Conservation (phyloP, 2,113 vertebrate species). For the Chionomys nivalis region DNA sequence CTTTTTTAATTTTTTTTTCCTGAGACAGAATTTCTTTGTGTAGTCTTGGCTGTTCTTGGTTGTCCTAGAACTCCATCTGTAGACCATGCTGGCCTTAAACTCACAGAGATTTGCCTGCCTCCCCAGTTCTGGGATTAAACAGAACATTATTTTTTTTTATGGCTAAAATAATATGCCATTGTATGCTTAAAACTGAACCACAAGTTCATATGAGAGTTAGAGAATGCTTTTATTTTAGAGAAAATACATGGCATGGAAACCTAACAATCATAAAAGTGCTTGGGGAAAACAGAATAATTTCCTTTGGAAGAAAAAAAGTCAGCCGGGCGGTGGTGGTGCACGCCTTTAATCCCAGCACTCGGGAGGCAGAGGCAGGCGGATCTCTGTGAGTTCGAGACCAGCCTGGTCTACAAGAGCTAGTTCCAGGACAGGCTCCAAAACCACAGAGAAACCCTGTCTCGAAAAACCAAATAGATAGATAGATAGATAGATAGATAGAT, state of each 20-base stretch:
- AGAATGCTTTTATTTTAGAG: constrained; percentile 27
- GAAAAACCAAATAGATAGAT: too few species aligned
- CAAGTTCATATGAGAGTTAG: constrained; percentile 13
- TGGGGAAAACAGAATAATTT: constrained; percentile 45
- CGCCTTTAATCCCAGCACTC: too few species aligned
- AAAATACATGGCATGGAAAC: constrained; percentile 50
- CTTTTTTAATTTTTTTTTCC: too few species aligned
- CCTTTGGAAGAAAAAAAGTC: constrained; percentile 16
- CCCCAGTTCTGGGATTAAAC: not conserved
- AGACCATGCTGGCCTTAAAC: not conserved
- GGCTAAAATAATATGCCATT: constrained; percentile 30
- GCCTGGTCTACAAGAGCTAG: too few species aligned
- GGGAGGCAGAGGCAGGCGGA: too few species aligned
- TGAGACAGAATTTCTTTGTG: not conserved
- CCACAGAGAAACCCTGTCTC: too few species aligned
- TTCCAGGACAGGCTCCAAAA: too few species aligned
- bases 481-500: too few species aligned
- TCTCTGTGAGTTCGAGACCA: too few species aligned
- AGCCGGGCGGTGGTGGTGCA: too few species aligned
- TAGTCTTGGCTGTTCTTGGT: not conserved
- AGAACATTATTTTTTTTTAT: constrained; percentile 22
- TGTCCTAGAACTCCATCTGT: not conserved
- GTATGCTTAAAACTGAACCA: constrained; percentile 16
- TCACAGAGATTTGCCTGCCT: not conserved
- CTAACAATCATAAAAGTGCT: not conserved